phyloP scores from a whole-genome alignment of 2,797 vertebrate species.

The Pelochelys cantorii region DNA sequence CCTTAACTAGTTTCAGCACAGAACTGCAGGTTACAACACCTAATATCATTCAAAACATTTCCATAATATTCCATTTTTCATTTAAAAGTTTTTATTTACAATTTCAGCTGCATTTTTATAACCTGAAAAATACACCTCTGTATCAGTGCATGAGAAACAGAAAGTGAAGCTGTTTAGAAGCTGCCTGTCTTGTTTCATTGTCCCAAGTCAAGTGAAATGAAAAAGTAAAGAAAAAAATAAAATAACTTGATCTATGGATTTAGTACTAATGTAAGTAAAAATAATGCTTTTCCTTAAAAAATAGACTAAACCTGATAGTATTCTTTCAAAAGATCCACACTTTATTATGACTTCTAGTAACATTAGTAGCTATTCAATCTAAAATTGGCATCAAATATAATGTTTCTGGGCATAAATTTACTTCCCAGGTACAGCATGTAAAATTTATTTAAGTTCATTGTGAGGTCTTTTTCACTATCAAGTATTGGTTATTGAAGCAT shows the following conservation, averaged over 20 bases:
- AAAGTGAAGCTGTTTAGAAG: neutral
- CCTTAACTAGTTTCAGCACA: neutral
- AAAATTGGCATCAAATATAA: neutral
- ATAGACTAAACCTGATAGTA: neutral
- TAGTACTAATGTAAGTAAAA: neutral
- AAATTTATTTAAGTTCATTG: constrained; percentile 37
- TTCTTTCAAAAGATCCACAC: constrained; percentile 3
- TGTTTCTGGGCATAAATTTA: constrained; percentile 41
- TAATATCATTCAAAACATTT: neutral
- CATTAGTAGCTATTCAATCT: constrained; percentile 17
- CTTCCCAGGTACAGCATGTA: neutral
- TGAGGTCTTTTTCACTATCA: constrained; percentile 40
- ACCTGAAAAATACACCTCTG: neutral
- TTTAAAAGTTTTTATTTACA: neutral
- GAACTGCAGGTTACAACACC: neutral
- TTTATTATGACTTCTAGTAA: rapidly evolving
- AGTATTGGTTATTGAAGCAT: neutral
- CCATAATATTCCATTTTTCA: neutral
- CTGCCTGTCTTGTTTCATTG: neutral
- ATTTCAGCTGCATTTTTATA: neutral
- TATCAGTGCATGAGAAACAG: neutral
- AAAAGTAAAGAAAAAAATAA: neutral
- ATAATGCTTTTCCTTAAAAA: neutral
- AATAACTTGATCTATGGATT: constrained; percentile 8
- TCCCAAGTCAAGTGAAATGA: constrained; percentile 3